Evolutionary conservation across 2,113 vertebrate genomes (phyloP).

Genomic region (Mobula hypostoma): DNA sequence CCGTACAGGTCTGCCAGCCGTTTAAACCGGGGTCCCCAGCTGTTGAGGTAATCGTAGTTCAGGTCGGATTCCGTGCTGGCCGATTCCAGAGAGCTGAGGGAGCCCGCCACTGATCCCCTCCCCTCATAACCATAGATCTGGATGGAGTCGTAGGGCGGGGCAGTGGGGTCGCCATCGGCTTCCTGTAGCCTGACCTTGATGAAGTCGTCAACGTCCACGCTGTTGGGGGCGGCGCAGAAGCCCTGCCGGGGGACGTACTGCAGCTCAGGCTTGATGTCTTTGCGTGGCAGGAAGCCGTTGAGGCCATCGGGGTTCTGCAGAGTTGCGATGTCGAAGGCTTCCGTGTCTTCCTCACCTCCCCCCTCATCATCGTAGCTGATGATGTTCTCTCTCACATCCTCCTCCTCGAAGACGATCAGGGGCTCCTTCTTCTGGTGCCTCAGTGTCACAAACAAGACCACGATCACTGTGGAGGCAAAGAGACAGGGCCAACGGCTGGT

Average conservation of each 20-base stretch:
- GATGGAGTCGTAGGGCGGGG: conserved; percentile 95
- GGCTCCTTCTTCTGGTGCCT: conserved; percentile 94
- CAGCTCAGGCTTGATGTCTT: conserved; percentile 94
- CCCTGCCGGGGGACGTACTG: conserved; percentile 78
- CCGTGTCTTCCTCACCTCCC: conserved; percentile 91
- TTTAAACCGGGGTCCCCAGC: conserved; percentile 97
- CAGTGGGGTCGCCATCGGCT: conserved; percentile 85
- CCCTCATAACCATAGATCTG: conserved; percentile 98
- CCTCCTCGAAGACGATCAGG: conserved; percentile 89
- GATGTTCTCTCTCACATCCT: conserved; percentile 95
- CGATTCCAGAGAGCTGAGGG: conserved; percentile 91
- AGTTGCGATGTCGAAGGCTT: conserved; percentile 94
- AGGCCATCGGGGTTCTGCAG: conserved; percentile 93
- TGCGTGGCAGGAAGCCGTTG: conserved; percentile 89
- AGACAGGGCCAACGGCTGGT: not conserved
- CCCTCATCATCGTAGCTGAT: conserved; percentile 97
- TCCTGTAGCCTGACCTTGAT: conserved; percentile 90
- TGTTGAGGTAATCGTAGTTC: conserved; percentile 99
- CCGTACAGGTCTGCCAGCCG: conserved; percentile 98
- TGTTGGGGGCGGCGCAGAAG: conserved; percentile 72
- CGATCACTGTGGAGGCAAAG: conserved; percentile 61
- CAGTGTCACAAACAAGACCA: conserved; percentile 90
- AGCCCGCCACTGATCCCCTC: conserved; percentile 85
- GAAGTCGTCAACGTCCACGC: conserved; percentile 93
- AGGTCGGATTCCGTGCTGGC: conserved; percentile 95